Evolutionary conservation across 2,888 invertebrate species (phyloP).

Genomic region (Polia nebulosa): DNA sequence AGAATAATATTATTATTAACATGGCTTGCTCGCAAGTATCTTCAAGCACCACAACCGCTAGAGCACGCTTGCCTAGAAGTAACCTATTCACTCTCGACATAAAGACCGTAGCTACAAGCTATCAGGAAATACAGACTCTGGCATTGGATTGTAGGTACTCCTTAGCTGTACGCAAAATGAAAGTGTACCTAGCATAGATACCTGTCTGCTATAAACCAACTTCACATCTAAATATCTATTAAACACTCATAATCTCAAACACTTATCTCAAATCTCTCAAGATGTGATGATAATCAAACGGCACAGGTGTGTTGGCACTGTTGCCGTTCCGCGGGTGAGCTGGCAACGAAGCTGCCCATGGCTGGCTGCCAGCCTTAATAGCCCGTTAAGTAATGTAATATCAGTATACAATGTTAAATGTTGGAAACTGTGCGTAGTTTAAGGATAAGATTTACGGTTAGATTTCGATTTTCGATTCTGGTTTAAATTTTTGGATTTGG

Average conservation of each 20-base stretch:
- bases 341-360: constrained; percentile 50
- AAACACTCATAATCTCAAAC: constrained; percentile 19
- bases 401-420: constrained; percentile 24
- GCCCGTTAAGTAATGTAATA: constrained; percentile 46
- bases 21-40: no score
- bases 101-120: no score
- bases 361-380: constrained; percentile 56
- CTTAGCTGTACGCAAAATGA: no score
- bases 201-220: no score
- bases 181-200: no score
- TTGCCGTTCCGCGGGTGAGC: constrained; percentile 26
- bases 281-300: constrained; percentile 36
- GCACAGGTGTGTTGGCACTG: constrained; percentile 61
- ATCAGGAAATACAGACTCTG: no score
- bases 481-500: background rate
- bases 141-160: no score
- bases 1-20: no score
- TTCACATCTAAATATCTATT: constrained; percentile 10
- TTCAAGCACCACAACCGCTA: no score
- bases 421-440: constrained; percentile 9
- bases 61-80: no score
- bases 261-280: constrained; percentile 13
- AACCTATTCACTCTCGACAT: no score
- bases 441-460: background rate
- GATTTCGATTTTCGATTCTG: background rate